Evolutionary conservation across 2,888 invertebrate species (phyloP).

Genomic region (Hirtodrosophila duncani): DNA sequence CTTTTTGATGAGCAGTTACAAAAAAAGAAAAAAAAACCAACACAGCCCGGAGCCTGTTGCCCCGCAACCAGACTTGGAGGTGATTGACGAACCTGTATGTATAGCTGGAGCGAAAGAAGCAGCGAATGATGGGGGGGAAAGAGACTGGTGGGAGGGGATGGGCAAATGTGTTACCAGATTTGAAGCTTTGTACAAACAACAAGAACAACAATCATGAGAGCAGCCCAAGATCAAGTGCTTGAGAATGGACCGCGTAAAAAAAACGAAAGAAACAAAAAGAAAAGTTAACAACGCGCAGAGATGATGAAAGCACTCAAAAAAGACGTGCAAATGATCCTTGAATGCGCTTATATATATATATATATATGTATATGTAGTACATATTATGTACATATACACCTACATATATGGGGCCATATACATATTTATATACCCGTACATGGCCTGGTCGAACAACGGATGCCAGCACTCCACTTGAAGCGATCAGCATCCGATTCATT

Average conservation of each 20-base stretch:
- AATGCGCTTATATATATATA: slow-evolving; percentile 37
- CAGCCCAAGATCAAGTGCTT: slow-evolving; percentile 64
- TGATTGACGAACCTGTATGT: too few species aligned
- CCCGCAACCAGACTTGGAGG: too few species aligned
- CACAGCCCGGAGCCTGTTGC: too few species aligned
- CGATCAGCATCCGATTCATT: slow-evolving; percentile 49
- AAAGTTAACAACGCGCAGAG: slow-evolving; percentile 11
- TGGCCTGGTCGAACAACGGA: slow-evolving; percentile 41
- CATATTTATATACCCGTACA: slow-evolving; percentile 12
- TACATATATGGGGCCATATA: background rate
- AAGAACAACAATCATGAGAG: slow-evolving; percentile 44
- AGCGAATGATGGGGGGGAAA: too few species aligned
- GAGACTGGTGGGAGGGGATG: too few species aligned
- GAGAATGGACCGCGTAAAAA: slow-evolving; percentile 39
- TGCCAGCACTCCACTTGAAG: slow-evolving; percentile 54
- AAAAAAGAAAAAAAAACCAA: too few species aligned
- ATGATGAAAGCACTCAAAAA: slow-evolving; percentile 63
- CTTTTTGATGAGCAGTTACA: too few species aligned
- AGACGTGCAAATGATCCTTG: slow-evolving; percentile 66
- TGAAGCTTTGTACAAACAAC: slow-evolving; percentile 69
- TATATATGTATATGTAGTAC: slow-evolving; percentile 1
- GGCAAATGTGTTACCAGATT: slow-evolving; percentile 65
- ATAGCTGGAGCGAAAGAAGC: too few species aligned
- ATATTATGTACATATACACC: slow-evolving; percentile 3
- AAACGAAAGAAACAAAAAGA: slow-evolving; percentile 14